Percentiles rank a stretch among this genome's conserved stretches.
phyloP scores from a whole-genome alignment of 2,113 vertebrate genomes.

The Centropus bengalensis region DNA sequence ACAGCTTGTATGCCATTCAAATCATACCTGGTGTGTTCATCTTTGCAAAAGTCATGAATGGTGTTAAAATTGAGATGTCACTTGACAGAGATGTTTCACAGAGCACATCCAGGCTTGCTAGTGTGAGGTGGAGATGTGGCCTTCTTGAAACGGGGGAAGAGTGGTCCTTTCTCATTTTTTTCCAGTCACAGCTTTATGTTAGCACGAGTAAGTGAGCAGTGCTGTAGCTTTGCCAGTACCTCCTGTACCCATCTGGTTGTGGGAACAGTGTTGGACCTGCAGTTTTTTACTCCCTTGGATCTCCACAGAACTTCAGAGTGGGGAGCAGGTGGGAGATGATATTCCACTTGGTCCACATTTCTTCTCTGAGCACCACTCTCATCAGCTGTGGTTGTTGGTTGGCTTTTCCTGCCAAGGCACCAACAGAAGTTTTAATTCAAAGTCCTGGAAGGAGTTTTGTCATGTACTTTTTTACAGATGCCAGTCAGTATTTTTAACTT shows the following conservation, averaged over 20 bases:
- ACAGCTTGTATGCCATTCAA: background rate
- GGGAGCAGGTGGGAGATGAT: background rate
- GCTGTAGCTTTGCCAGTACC: background rate
- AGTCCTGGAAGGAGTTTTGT: background rate
- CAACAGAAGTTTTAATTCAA: background rate
- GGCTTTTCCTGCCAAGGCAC: background rate
- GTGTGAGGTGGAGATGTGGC: background rate
- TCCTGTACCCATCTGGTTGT: background rate
- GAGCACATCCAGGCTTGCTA: background rate
- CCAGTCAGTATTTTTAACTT: background rate
- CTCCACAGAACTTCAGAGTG: background rate
- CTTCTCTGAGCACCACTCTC: background rate
- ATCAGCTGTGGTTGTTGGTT: background rate
- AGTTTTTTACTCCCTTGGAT: background rate
- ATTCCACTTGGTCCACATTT: rapidly evolving
- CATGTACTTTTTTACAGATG: background rate
- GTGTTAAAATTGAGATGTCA: background rate
- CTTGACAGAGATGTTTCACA: background rate
- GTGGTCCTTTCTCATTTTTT: background rate
- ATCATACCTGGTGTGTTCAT: background rate
- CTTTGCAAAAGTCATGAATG: background rate
- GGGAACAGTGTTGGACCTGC: background rate
- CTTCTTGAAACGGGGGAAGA: background rate
- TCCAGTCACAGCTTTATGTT: background rate
- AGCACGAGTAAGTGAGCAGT: background rate